phyloP scores from a whole-genome alignment of 2,797 vertebrate genomes.

The Distichodus sexfasciatus region DNA sequence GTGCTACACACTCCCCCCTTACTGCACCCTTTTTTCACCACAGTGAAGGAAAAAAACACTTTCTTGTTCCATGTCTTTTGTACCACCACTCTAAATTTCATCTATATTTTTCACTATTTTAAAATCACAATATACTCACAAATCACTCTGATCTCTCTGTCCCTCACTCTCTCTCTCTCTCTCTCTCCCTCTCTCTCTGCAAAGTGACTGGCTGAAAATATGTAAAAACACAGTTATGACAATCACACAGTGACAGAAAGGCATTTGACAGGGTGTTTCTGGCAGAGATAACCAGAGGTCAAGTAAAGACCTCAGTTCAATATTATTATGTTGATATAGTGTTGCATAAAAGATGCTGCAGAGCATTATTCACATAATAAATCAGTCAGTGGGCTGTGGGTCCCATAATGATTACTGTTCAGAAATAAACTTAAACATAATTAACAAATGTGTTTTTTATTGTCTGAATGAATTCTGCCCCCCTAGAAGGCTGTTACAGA shows the following conservation, averaged over 20 bases:
- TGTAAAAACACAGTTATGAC: conserved; percentile 53
- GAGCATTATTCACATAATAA: background rate
- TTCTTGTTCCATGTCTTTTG: no score
- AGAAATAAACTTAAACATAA: conserved; percentile 20
- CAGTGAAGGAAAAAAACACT: no score
- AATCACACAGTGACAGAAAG: conserved; percentile 63
- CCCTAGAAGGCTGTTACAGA: conserved; percentile 33
- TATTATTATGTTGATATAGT: background rate
- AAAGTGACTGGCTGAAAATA: conserved; percentile 64
- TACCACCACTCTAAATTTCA: no score
- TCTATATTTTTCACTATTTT: no score
- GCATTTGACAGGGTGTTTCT: conserved; percentile 53
- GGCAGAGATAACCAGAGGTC: background rate
- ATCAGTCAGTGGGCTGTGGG: background rate
- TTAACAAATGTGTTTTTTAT: conserved; percentile 6
- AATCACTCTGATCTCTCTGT: background rate
- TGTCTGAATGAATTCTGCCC: conserved; percentile 41
- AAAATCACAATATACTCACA: no score
- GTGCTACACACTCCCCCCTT: no score
- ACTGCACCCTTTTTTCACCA: no score
- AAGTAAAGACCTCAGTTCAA: conserved; percentile 1
- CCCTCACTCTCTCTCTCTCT: conserved; percentile 17
- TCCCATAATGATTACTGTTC: conserved; percentile 18
- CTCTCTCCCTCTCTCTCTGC: conserved; percentile 27
- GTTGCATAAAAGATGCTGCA: no score